A percentile compares a stretch with the other conserved stretches of the same genome.
Conservation (phyloP, 2,113 vertebrate genomes). For the Aix galericulata region DNA sequence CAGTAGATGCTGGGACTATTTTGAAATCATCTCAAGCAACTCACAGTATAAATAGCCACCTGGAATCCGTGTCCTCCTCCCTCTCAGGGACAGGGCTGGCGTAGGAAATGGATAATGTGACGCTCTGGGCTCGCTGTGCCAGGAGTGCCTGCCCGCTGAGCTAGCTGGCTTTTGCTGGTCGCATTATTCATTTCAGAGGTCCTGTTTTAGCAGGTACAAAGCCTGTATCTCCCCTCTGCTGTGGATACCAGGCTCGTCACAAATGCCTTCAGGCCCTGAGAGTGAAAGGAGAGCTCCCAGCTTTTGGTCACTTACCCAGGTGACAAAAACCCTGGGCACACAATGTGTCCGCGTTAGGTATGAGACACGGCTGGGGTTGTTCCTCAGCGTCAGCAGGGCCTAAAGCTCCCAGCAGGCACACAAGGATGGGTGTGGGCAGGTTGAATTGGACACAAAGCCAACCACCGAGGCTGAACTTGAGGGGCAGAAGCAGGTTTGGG, state of each 20-base stretch:
- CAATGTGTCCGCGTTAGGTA: neutral
- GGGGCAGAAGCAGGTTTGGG: neutral
- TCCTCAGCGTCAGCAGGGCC: neutral
- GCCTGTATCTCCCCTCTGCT: constrained; percentile 4
- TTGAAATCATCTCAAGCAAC: neutral
- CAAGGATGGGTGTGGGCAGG: rapidly evolving
- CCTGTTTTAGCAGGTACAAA: constrained; percentile 36
- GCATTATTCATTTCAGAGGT: constrained; percentile 26
- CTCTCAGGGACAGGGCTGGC: neutral
- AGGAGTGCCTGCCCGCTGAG: constrained; percentile 36
- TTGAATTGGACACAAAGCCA: neutral
- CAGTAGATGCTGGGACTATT: neutral
- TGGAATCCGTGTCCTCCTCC: rapidly evolving
- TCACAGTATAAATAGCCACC: constrained; percentile 1
- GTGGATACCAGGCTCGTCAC: constrained; percentile 5
- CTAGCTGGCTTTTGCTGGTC: constrained; percentile 31
- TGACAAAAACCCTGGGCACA: neutral
- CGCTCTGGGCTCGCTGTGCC: neutral
- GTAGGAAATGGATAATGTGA: neutral
- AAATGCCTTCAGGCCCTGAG: neutral
- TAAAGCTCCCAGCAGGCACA: neutral
- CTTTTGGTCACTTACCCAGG: neutral
- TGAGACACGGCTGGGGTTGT: neutral
- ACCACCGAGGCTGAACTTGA: neutral
- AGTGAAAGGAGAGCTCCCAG: neutral